phyloP scores from a whole-genome alignment of 2,888 invertebrate species.

The Antheraea assamensis region DNA sequence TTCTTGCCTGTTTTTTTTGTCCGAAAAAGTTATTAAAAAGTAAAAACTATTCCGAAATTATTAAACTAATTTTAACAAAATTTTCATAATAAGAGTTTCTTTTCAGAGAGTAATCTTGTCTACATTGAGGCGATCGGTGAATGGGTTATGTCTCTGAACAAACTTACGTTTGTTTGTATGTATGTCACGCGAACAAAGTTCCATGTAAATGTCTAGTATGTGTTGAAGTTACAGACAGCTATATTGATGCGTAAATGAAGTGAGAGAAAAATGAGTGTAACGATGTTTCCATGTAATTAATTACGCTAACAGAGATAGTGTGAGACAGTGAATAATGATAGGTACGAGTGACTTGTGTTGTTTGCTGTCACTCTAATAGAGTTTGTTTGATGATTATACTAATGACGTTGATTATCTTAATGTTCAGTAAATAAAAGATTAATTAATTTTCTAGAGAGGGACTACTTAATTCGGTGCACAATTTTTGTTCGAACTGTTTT shows the following conservation, averaged over 20 bases:
- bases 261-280: conserved; percentile 18
- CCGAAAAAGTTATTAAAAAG: no score
- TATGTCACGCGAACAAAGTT: background rate
- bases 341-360: conserved; percentile 21
- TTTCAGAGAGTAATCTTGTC: no score
- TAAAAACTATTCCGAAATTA: no score
- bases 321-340: conserved; percentile 25
- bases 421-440: background rate
- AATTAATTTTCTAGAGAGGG: background rate
- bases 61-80: no score
- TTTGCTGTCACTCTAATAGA: conserved; percentile 19
- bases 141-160: no score
- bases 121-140: no score
- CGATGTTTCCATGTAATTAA: conserved; percentile 23
- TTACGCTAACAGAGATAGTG: conserved; percentile 22
- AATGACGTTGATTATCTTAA: conserved; percentile 19
- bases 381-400: conserved; percentile 10
- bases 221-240: background rate
- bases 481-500: background rate
- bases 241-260: conserved; percentile 16
- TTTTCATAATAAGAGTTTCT: no score
- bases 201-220: background rate
- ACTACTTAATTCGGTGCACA: background rate
- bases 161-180: no score
- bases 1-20: no score